Evolutionary conservation across 2,797 vertebrate genomes (phyloP), one percentile per base, ranked within the genome.

Genomic region (Aldrovandia affinis): DNA sequence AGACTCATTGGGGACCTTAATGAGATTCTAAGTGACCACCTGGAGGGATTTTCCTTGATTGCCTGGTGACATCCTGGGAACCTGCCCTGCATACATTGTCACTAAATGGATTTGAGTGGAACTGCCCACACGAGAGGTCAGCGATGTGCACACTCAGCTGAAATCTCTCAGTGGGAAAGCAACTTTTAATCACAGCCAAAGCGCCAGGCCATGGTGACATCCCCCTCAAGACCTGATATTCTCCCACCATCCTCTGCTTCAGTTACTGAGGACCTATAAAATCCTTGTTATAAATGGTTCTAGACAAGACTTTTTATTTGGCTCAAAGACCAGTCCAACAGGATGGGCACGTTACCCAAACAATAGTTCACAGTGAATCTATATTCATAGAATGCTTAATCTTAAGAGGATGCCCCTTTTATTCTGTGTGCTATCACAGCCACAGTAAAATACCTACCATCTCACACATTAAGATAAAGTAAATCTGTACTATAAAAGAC

Each of bases 61-160:
- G 33, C 33, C 33, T 39, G 65, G 33, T 70, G 65, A 70, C 65
- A 36, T 70, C 33, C 33, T 33, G 33, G 65, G 14, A 39, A 39
- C 65, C 65, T 70, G 65, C 33, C 30, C 30, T 70, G 65, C 65
- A 70, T 70, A 70, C 33, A 70, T 36, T 44, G 9, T 50, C 1
- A 2, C 22, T 30, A 25, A 52, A 55, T 65, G 42, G 42, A 59
- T 68, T 65, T 65, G 59, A 15, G 47, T 28, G 36, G 55, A 22
- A 22, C 39, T 44, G 52, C 73, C 86, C 73, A 88, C 33, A 84
- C 81, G 22, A 89, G 92, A 93, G 91, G 92, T 92, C 92, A 91
- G 88, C 55, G 68, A 88, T 90, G 83, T 90, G 91, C 90, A 89
- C 91, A 94, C 87, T 91, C 87, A 87, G 90, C 87, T 85, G 87